Evolutionary conservation across 2,113 vertebrate species (phyloP), one percentile per base, ranked within the genome.

Genomic region (Gadus chalcogrammus): DNA sequence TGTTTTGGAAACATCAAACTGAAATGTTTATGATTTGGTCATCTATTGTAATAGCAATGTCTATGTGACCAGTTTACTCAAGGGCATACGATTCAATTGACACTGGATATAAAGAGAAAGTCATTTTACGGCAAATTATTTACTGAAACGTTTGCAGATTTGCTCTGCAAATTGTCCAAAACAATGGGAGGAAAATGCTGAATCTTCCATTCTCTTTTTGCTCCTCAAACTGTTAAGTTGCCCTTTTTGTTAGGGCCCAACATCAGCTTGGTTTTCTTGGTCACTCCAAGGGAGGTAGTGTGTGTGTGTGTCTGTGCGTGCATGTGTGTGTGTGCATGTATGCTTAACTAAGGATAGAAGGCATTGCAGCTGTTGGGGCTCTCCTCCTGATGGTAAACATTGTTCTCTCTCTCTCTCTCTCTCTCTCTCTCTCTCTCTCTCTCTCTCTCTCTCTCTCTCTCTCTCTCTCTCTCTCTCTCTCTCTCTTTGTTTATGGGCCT

Each of bases 341-440:
- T 65, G 80, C 58, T 73, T 70, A 78, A 77, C 82, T 72, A 72
- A 72, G 69, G 80, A 86, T 73, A n/a, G 5, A 28, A 74, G 69
- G 81, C 81, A 69, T 22, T 77, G 82, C 88, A 90, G 90, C 88
- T 91, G 90, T 88, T 88, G 82, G 84, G 73, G 75, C 73, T 88
- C 85, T 86, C 82, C 79, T 83, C 80, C 84, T 78, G 84, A 87
- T 88, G 79, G 82, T 68, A n/a, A 67, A 56, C 72, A 87, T 89
- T 91, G 89, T 91, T 89, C 78, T 61, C 68, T 53, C 69, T 66
- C 84, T 77, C 82, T 73, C 35, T 73, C 56, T 78, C 4, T 6
- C 31, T n/a, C n/a, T n/a, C n/a, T n/a, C n/a, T n/a, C 31, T 3
- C 3, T 31, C 2, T 1, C 65, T 63, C 72, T 67, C 24, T 17